A percentile compares a stretch with the other conserved stretches of the same genome.
Evolutionary conservation across 2,113 vertebrate genomes (phyloP).

Genomic region (Lycaon pictus): DNA sequence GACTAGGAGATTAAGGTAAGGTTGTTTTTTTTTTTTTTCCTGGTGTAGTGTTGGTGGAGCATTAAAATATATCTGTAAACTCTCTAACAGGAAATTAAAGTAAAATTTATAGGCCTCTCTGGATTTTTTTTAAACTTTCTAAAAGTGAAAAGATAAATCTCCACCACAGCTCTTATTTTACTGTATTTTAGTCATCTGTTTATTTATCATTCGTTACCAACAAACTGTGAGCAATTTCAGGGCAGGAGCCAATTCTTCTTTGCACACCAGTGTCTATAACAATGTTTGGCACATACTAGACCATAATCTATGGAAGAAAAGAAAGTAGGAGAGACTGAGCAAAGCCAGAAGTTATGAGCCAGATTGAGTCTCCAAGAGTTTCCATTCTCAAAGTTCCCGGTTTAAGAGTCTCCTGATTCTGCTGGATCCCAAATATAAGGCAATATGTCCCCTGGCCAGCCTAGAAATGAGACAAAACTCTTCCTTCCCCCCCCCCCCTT

Average conservation of each 20-base stretch:
- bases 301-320: not conserved
- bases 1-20: conserved; percentile 17
- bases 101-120: conserved; percentile 53
- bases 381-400: not conserved
- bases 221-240: conserved; percentile 49
- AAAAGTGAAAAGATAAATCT: conserved; percentile 66
- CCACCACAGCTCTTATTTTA: conserved; percentile 2
- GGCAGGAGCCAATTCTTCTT: conserved; percentile 22
- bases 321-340: not conserved
- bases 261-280: not conserved
- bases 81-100: conserved; percentile 70
- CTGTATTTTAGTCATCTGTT: conserved; percentile 60
- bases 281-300: not conserved
- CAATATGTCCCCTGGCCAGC: fast-evolving
- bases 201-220: conserved; percentile 62
- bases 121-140: not conserved
- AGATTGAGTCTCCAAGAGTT: not conserved
- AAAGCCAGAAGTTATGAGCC: not conserved
- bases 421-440: not conserved
- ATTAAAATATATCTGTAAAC: conserved; percentile 69
- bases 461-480: not conserved
- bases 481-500: too few species aligned
- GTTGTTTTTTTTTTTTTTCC: not conserved
- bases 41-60: not conserved
- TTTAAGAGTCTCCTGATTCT: not conserved